Conservation (phyloP, 2,888 invertebrate genomes). For the Leistus spinibarbis region DNA sequence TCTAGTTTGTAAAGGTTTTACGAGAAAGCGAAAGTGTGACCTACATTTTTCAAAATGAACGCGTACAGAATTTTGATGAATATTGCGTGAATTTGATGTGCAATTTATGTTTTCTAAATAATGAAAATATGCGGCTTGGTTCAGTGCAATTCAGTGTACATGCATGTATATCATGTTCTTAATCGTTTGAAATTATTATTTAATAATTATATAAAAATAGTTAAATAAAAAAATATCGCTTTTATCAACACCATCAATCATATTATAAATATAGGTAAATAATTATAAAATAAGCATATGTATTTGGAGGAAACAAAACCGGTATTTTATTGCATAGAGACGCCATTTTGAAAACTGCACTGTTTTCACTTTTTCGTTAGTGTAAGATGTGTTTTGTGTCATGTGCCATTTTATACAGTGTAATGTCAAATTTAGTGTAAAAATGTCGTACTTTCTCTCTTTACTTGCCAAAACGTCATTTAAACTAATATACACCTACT, state of each 20-base stretch:
- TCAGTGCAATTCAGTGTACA: not conserved
- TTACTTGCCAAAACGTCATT: not conserved
- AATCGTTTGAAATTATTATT: not conserved
- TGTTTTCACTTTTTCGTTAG: not conserved
- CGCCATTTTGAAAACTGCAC: not conserved
- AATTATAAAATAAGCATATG: not conserved
- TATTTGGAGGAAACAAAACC: not conserved
- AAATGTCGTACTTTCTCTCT: not conserved
- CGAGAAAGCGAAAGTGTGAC: constrained; percentile 30
- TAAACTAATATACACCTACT: constrained; percentile 9
- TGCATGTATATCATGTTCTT: not conserved
- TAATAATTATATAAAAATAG: not conserved
- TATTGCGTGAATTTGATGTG: not conserved
- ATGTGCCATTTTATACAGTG: not conserved
- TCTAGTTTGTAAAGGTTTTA: not conserved
- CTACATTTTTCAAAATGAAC: constrained; percentile 17
- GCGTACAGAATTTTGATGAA: constrained; percentile 11
- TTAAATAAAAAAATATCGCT: not conserved
- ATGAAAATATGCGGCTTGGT: not conserved
- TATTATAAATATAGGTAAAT: not conserved
- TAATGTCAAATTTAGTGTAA: not conserved
- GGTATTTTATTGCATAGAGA: not conserved
- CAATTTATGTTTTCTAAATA: not conserved
- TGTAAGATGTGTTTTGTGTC: not conserved
- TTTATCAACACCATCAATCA: not conserved